phyloP scores from a whole-genome alignment of 1,140 invertebrate species.

The Cydia splendana region DNA sequence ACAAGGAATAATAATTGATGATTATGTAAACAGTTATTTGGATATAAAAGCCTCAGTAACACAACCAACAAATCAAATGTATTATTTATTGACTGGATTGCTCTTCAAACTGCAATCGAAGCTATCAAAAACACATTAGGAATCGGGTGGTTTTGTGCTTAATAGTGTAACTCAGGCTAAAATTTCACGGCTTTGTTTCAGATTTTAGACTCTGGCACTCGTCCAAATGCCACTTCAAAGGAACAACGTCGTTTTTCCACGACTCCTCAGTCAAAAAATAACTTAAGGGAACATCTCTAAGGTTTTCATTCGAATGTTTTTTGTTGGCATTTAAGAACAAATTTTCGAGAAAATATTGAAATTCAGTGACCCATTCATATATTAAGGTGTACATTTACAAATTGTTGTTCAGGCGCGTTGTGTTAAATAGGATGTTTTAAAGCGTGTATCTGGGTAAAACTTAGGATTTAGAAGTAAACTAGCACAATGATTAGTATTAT shows the following conservation, averaged over 20 bases:
- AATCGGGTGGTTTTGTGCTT: neutral
- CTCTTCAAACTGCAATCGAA: neutral
- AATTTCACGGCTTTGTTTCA: constrained; percentile 32
- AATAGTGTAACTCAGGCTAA: constrained; percentile 23
- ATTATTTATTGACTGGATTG: neutral
- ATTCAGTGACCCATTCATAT: constrained; percentile 36
- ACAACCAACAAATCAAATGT: neutral
- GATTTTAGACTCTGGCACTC: constrained; percentile 21
- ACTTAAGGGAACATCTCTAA: neutral
- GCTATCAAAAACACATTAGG: neutral
- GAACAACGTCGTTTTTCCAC: neutral
- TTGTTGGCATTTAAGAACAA: neutral
- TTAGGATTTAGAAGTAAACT: neutral
- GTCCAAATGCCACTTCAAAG: neutral
- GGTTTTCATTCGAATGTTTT: neutral
- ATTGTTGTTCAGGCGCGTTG: constrained; percentile 23
- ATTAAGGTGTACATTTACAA: constrained; percentile 38
- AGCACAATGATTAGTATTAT: no score
- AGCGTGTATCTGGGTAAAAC: neutral
- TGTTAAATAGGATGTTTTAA: constrained; percentile 16
- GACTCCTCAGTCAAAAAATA: neutral
- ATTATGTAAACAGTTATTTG: no score
- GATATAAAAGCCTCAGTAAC: no score
- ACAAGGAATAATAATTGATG: no score
- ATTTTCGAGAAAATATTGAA: constrained; percentile 14